Base-by-base conservation (phyloP, 2,797 vertebrate species). In the Luscinia luscinia region DNA sequence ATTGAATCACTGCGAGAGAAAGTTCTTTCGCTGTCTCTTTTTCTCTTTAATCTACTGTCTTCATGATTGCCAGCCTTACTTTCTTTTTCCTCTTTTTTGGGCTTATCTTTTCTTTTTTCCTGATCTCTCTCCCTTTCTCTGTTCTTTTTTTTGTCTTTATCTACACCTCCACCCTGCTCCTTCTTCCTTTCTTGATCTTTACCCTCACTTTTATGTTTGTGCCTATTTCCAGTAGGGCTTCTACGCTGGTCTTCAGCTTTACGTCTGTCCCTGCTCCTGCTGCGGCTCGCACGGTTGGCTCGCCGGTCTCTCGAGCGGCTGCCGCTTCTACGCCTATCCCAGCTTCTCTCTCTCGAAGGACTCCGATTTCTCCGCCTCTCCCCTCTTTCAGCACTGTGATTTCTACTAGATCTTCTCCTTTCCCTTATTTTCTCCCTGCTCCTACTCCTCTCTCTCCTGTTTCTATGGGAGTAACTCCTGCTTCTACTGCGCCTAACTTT, bases 181-280 rank as follows among this genome's bases (percentile, higher is more conserved):
- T 98, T 98, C 96, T 97, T 98, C 91, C 98, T 99, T 94, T 99
- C 99, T 97, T 98, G 99, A 85, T 99, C 98, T 80, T 98, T 99
- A 86, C 98, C 98, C 90, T 98, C 97, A 43, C 98, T 98, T 95
- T 98, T 99, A 94, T 98, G 99, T 95, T 99, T 99, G 97, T 98
- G 98, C 97, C 98, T 99, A 77, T 98, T 98, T 95, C 98, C 98
- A 95, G 98, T 97, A 51, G 98, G 98, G 97, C 98, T 99, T 84
- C 98, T 98, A 91, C 98, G 98, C 68, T 95, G 97, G 90, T 98
- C 97, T 88, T 98, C 97, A 11, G 97, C 93, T 96, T 98, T 98
- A 93, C 98, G 98, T 24, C 98, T 97, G 91, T 97, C 98, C 97
- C 98, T 97, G 97, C 98, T 98, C 66, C 98, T 98, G 96, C 98